Evolutionary conservation across 2,888 invertebrate genomes (phyloP), one percentile per base, ranked within the genome.

Genomic region (Pseudoips prasinana): DNA sequence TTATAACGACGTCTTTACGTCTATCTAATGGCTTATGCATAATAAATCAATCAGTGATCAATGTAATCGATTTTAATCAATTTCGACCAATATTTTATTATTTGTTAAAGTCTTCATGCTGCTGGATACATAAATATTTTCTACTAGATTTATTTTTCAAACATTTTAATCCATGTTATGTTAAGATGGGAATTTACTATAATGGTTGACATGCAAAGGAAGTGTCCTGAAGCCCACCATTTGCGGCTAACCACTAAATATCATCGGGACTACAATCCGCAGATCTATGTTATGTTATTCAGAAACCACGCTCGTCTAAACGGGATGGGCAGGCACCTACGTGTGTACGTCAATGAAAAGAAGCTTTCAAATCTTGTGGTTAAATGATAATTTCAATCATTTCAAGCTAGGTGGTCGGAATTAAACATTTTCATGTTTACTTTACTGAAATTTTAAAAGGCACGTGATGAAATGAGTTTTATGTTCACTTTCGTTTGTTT

Each of bases 211-310:
- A 68, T 55, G 61, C 58, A 64, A 65, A 71, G 73, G 70, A 73
- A 76, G 64, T 65, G 46, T 66, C 70, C 59, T 59, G 48, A 60
- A 54, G 39, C 53, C 46, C 61, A 60, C 51, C 49, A 58, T 74
- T 75, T 79, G 81, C 58, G 78, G 81, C 46, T 23, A 67, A 75
- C 80, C 81, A 50, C 78, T 74, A 77, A 79, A 61, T 59, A 65
- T 62, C 54, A 7, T 63, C 51, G 36, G 41, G 46, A 57, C 56
- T 48, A 62, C 51, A 64, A 67, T 59, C 59, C 65, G 51, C 64
- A 61, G 61, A 60, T 56, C 43, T 27, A 61, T 39, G 64, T 69
- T 62, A 67, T 56, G 49, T 59, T 52, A 42, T 34, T 49, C 65
- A 37, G 49, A 52, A 65, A 71, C 69, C 64, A 50, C 63, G 46